Evolutionary conservation across 2,113 vertebrate genomes (phyloP).

Genomic region (Thamnophis sirtalis): DNA sequence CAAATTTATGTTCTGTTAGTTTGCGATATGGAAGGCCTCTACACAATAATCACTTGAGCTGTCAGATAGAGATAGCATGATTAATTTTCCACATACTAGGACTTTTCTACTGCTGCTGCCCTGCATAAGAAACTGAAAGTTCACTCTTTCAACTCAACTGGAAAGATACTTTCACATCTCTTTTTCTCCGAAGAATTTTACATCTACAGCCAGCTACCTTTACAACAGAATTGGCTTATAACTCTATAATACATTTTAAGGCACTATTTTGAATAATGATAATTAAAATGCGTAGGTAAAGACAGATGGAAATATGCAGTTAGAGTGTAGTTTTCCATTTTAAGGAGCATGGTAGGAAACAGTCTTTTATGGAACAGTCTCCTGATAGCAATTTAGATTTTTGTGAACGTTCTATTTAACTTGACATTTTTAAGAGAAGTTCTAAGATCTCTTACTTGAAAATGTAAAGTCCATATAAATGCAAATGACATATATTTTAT

Average conservation of each 20-base stretch:
- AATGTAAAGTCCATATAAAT: neutral
- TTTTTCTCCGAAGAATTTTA: neutral
- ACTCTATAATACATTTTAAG: neutral
- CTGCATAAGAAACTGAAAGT: conserved; percentile 9
- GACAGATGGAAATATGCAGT: conserved; percentile 24
- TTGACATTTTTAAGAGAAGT: neutral
- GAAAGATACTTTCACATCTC: neutral
- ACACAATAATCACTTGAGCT: conserved; percentile 29
- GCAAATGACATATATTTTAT: neutral
- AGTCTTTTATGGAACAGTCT: neutral
- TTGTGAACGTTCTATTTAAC: neutral
- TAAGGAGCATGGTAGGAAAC: neutral
- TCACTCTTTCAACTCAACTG: conserved; percentile 16
- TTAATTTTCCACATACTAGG: conserved; percentile 36
- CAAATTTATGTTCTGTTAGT: conserved; percentile 39
- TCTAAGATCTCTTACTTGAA: neutral
- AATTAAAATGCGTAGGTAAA: neutral
- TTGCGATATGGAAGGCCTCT: conserved; percentile 43
- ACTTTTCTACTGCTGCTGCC: neutral
- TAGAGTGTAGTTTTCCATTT: neutral
- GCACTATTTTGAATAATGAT: neutral
- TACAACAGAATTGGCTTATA: conserved; percentile 7
- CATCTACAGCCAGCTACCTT: neutral
- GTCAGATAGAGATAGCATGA: conserved; percentile 9
- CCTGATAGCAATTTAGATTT: neutral